Evolutionary conservation across 2,113 vertebrate species (phyloP), one percentile per base, ranked within the genome.

Genomic region (Brachirus orientalis): DNA sequence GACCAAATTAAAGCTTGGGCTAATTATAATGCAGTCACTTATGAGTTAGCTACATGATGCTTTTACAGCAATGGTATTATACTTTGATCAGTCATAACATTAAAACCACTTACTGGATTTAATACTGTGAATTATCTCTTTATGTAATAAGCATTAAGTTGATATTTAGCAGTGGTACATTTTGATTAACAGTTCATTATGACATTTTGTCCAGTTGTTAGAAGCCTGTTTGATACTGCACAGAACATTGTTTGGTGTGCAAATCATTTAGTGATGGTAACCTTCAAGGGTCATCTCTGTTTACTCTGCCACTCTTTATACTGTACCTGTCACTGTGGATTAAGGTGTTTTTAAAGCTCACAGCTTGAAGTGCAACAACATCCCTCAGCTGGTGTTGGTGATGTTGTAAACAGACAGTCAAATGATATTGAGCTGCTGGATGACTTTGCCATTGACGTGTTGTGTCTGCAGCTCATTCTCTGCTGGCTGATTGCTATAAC

Each of bases 291-390:
- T 88, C 84, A 80, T 82, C 77, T 84, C 72, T 80, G 77, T 88
- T 88, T 84, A 80, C 71, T 56, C 70, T 67, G 48, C 3, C 62
- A 58, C 36, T 78, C 69, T 78, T 83, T 82, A 63, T 80, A 57
- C 70, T 82, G 61, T 80, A 57, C 70, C 70, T 63, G 78, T 85
- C 80, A 77, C 74, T 22, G 63, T 63, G 55, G 82, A 77, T 66
- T 53, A 76, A 86, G 69, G 48, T 83, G 82, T 87, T 85, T 80
- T 84, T 84, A 80, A 82, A 85, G 68, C 79, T 80, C 72, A 63
- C 82, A 79, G 69, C 73, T 80, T 68, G 68, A 83, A 56, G 71
- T 65, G 80, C 46, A 54, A 56, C 68, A 77, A n/a, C 80, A 68
- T 84, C 69, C 68, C 77, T 87, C 69, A 61, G 65, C 75, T 57